Evolutionary conservation across 2,888 invertebrate genomes (phyloP), one percentile per base, ranked within the genome.

Genomic region (Neoitamus cyanurus): DNA sequence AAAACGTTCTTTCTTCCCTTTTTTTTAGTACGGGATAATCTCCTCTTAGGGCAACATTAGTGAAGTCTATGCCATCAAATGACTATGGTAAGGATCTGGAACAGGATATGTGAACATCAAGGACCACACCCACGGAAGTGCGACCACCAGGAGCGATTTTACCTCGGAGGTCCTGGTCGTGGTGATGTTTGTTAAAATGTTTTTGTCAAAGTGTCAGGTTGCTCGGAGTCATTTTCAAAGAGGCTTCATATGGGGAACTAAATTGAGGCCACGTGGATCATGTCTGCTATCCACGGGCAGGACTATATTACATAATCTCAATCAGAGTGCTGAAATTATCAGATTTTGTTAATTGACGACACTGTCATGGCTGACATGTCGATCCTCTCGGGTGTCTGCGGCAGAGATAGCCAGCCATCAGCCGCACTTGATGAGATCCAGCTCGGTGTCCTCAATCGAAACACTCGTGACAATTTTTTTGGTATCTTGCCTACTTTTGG

Each of bases 161-260:
- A 34, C 77, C 72, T 42, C 34, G 85, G 85, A 84, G 85, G 85
- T 85, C 85, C 36, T 68, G 25, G 48, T 30, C 37, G 20, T 31
- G 75, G 11, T 30, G 42, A 77, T 83, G 70, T 72, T 84, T 85
- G 84, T 84, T 85, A 78, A 78, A 85, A 84, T 85, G 84, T 85
- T 85, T 83, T 85, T 84, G 84, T 85, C 82, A 77, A 84, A 78
- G 83, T 85, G 84, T 85, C 85, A 84, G 13, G 72, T 85, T 85
- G 78, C 72, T 70, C 36, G 42, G 80, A 46, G 84, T 75, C 77
- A 77, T n/a, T 78, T 84, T 85, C 78, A 46, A 83, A 72, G 46
- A 30, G 70, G n/a, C 11, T 48, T 58, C 78, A 80, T 31, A 31
- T 80, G 78, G 36, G 0, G 7, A n/a, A 42, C 42, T n/a, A 42